Evolutionary conservation across 1,140 invertebrate genomes (phyloP), one percentile per base, ranked within the genome.

Genomic region (Drosophila bocki): DNA sequence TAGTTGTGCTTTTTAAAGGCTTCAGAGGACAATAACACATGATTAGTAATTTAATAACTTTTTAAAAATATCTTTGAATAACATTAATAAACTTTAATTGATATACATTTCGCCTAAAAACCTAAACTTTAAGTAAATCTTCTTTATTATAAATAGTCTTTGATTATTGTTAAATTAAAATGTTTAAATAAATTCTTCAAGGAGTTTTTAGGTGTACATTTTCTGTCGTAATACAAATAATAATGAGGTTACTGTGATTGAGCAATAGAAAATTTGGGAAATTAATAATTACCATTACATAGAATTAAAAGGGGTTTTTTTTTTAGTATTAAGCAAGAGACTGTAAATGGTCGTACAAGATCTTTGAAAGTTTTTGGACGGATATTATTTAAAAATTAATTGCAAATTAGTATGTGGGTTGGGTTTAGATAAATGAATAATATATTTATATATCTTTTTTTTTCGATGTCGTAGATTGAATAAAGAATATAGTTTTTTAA

Each of bases 1-100:
- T 59, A 59, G 45, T 71, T 72, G 37, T 32, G 32, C 47, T 37
- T 15, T 63, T 71, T 41, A 39, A 64, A 29, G 6, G 15, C 12
- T 33, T 50, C 15, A 29, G 26, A 29, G 6, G 26, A 29, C 26
- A 26, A 26, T 26, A 26, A 5, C 6, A 11, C 7, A 35, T 64
- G 7, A 15, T 50, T 44, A 17, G 7, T 39, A 12, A 37, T 12
- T 53, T 35, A 39, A 53, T 44, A 53, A 41, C 3, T 32, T 32
- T 44, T 26, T 19, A 3, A 19, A 19, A 33, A 19, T 19, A 35
- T 19, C 3, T 19, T 0, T 1, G 3, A 8, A n/a, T 19, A 19
- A 17, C 7, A 29, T 15, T 0, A 29, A 50, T n/a, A 15, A 32
- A 1, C 5, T 45, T 11, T 6, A 19, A 3, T 51, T 9, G 17